Evolutionary conservation across 2,888 invertebrate species (phyloP).

Genomic region (Lordiphosa fenestrarum): DNA sequence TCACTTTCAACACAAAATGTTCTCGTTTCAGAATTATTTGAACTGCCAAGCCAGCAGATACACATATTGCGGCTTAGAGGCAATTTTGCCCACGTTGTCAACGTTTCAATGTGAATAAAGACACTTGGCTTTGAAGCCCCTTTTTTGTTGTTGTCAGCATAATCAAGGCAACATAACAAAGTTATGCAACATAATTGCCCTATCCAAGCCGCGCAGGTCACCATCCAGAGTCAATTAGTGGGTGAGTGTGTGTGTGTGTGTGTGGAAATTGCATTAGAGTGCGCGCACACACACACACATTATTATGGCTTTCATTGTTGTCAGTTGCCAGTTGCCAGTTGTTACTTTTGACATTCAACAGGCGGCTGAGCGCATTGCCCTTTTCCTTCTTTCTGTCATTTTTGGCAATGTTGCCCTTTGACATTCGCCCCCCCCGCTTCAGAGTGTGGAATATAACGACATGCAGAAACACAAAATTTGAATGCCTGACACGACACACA

Average conservation of each 20-base stretch:
- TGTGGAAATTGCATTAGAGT: slow-evolving; percentile 27
- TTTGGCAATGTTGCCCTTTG: slow-evolving; percentile 51
- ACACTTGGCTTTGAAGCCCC: slow-evolving; percentile 37
- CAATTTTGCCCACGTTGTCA: slow-evolving; percentile 23
- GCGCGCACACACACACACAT: slow-evolving; percentile 18
- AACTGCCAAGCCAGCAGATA: slow-evolving; percentile 48
- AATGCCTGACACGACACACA: slow-evolving; percentile 8
- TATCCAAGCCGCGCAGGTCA: slow-evolving; percentile 1
- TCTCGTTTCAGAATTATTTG: background rate
- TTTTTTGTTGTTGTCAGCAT: slow-evolving; percentile 5
- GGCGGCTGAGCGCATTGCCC: slow-evolving; percentile 43
- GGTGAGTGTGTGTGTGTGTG: background rate
- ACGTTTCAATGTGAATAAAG: slow-evolving; percentile 30
- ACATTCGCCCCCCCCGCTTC: slow-evolving; percentile 37
- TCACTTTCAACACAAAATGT: background rate
- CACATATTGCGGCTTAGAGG: slow-evolving; percentile 46
- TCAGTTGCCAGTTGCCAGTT: slow-evolving; percentile 20
- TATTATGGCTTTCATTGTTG: slow-evolving; percentile 46
- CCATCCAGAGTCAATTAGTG: slow-evolving; percentile 30
- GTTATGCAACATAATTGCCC: slow-evolving; percentile 20
- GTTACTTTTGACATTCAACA: slow-evolving; percentile 59
- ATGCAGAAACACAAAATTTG: slow-evolving; percentile 27
- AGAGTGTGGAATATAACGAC: slow-evolving; percentile 24
- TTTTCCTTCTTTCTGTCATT: slow-evolving; percentile 8
- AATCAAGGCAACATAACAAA: slow-evolving; percentile 12